Percentiles rank a stretch among this genome's conserved stretches.
These are phyloP conservation scores for Timandra comae DNA, from an alignment of 2,888 invertebrate species.

Conservation along the genomic window DNA sequence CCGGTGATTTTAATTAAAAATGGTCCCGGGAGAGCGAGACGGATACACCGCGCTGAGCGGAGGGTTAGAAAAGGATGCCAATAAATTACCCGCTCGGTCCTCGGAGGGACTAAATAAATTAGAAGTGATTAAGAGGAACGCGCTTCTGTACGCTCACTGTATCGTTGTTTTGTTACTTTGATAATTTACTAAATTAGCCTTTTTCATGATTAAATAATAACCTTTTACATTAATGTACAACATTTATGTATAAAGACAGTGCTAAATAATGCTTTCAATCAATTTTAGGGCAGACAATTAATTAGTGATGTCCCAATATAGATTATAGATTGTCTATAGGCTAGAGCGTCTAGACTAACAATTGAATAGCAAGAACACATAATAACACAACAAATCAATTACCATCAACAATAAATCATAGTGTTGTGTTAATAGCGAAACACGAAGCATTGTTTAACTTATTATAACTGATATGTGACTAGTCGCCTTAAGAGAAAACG, in stretches of 20 bases:
- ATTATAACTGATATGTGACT: constrained; percentile 42
- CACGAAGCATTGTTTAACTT: constrained; percentile 25
- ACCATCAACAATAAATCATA: constrained; percentile 32
- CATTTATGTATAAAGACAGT: too few species aligned
- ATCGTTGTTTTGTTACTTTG: constrained; percentile 56
- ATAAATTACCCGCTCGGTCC: constrained; percentile 67
- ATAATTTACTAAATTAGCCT: constrained; percentile 29
- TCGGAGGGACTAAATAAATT: constrained; percentile 74
- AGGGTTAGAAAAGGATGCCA: constrained; percentile 60
- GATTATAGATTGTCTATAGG: too few species aligned
- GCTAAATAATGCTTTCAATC: too few species aligned
- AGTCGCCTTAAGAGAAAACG: constrained; percentile 62
- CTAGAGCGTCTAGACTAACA: constrained; percentile 4
- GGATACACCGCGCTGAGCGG: constrained; percentile 36
- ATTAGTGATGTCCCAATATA: too few species aligned
- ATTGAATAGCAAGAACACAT: too few species aligned
- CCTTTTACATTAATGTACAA: too few species aligned
- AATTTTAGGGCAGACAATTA: too few species aligned
- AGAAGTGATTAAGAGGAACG: constrained; percentile 74
- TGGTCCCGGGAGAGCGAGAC: constrained; percentile 68
- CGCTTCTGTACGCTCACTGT: constrained; percentile 63
- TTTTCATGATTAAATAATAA: too few species aligned
- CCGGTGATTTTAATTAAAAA: constrained; percentile 76
- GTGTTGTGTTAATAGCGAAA: constrained; percentile 26
- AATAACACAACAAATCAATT: constrained; percentile 19